These are phyloP conservation scores for Pseudorhombus dupliciocellatus DNA, from an alignment of 2,113 vertebrate genomes.

Conservation along the genomic window DNA sequence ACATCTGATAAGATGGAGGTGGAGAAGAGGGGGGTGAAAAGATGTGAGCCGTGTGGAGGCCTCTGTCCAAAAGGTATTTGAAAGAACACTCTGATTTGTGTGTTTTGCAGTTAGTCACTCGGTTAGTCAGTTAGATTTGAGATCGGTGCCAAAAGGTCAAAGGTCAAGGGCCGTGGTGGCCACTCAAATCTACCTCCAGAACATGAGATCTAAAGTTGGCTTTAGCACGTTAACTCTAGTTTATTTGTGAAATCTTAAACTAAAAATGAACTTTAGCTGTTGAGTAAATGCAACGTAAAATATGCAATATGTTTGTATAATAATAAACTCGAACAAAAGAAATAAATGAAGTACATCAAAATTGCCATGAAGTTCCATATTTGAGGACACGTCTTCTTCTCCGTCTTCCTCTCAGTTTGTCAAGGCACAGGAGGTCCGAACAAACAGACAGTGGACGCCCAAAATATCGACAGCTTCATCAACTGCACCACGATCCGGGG, in stretches of 20 bases:
- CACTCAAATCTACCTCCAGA: too few relatives aligned
- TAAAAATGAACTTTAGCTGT: not conserved
- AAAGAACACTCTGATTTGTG: not conserved
- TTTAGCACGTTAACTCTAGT: too few relatives aligned
- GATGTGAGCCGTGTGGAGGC: constrained; percentile 88
- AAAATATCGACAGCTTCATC: constrained; percentile 90
- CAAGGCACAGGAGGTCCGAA: constrained; percentile 82
- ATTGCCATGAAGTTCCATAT: not conserved
- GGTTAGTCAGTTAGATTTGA: too few relatives aligned
- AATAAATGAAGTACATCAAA: not conserved
- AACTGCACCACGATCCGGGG: constrained; percentile 96
- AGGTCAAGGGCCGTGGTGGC: too few relatives aligned
- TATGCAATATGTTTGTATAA: not conserved
- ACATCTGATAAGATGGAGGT: constrained; percentile 90
- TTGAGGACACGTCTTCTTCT: not conserved
- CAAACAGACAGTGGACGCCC: constrained; percentile 88
- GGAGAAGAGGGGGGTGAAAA: constrained; percentile 88
- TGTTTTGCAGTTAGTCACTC: too few relatives aligned
- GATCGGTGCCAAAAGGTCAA: too few relatives aligned
- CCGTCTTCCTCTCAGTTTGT: constrained; percentile 79
- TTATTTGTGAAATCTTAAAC: not conserved
- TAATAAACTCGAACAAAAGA: not conserved
- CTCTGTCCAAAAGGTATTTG: constrained; percentile 90
- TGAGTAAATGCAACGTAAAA: not conserved
- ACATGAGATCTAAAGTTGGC: too few relatives aligned